Evolutionary conservation across 2,888 invertebrate genomes (phyloP).

Genomic region (Oegoconia quadripuncta): DNA sequence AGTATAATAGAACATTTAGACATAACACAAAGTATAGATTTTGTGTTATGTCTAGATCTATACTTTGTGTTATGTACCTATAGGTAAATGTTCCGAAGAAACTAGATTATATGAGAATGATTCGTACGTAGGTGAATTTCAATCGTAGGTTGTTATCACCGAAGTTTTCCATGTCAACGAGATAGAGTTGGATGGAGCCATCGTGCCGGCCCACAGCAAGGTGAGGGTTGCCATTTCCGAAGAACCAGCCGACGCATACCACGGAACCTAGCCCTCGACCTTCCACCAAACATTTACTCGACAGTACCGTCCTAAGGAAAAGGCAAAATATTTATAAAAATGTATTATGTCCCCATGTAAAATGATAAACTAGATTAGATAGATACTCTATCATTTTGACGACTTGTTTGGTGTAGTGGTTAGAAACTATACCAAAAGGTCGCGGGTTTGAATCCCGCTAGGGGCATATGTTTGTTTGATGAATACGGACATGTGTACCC

Average conservation of each 20-base stretch:
- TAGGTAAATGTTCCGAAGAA: not conserved
- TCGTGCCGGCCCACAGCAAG: constrained; percentile 69
- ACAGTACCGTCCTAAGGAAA: constrained; percentile 50
- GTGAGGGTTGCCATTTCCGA: constrained; percentile 43
- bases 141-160: constrained; percentile 55
- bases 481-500: too few species aligned
- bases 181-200: constrained; percentile 68
- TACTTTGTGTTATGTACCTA: too few species aligned
- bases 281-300: constrained; percentile 60
- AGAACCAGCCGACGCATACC: constrained; percentile 65
- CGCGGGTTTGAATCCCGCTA: too few species aligned
- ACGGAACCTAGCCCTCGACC: constrained; percentile 64
- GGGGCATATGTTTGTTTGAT: too few species aligned
- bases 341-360: too few species aligned
- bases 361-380: not conserved
- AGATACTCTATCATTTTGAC: not conserved
- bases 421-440: too few species aligned
- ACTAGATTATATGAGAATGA: constrained; percentile 3
- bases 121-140: constrained; percentile 65
- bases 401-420: not conserved
- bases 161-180: constrained; percentile 69
- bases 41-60: too few species aligned
- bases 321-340: too few species aligned
- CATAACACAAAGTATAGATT: too few species aligned
- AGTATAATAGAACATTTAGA: too few species aligned